phyloP scores from a whole-genome alignment of 2,797 vertebrate genomes.

The Thunnus albacares region DNA sequence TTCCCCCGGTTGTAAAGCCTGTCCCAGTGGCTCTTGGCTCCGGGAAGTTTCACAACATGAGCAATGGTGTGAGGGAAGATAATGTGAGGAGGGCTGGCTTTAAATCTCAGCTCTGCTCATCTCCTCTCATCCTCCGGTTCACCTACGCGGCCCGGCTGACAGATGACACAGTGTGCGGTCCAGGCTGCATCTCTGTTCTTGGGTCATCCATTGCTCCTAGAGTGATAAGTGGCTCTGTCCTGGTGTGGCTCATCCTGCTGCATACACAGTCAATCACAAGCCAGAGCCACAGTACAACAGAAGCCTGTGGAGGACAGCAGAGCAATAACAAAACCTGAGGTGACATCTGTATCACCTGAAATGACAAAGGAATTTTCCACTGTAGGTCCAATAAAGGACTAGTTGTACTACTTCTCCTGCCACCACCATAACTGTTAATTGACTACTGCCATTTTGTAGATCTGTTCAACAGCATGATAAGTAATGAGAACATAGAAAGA shows the following conservation, averaged over 20 bases:
- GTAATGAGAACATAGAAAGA: not conserved
- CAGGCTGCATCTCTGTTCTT: constrained; percentile 66
- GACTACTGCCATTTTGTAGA: not conserved
- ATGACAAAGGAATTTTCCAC: constrained; percentile 38
- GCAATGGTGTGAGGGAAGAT: constrained; percentile 65
- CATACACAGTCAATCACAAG: constrained; percentile 69
- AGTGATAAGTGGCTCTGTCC: constrained; percentile 77
- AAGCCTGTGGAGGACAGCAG: constrained; percentile 62
- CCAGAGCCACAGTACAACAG: constrained; percentile 39
- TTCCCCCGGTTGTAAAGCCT: constrained; percentile 46
- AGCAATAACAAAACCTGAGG: constrained; percentile 71
- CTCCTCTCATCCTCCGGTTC: constrained; percentile 70
- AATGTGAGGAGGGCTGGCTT: constrained; percentile 57
- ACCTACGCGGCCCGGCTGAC: constrained; percentile 66
- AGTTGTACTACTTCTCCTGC: not conserved
- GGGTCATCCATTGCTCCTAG: constrained; percentile 69
- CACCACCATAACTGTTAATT: not conserved
- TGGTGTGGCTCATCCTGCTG: constrained; percentile 59
- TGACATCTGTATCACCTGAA: constrained; percentile 67
- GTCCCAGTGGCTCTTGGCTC: constrained; percentile 41
- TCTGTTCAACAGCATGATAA: constrained; percentile 5
- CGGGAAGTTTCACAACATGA: constrained; percentile 63
- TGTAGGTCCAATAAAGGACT: constrained; percentile 9
- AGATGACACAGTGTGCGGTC: constrained; percentile 73
- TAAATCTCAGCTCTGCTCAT: constrained; percentile 76